Base-by-base conservation (phyloP, 2,797 vertebrate genomes). In the Poeciliopsis turneri region DNA sequence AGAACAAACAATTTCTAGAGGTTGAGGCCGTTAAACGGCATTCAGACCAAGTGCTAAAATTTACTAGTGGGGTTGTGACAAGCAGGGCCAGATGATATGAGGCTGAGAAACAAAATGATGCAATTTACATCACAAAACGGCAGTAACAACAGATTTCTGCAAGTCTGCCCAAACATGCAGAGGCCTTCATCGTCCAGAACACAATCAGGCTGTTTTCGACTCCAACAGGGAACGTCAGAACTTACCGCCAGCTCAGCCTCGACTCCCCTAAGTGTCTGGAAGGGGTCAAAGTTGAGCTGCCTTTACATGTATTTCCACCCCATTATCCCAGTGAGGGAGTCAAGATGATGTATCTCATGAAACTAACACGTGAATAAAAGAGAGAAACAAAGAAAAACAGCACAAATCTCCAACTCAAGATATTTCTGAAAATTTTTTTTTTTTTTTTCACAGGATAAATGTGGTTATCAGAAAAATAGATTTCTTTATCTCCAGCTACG, bases 401-500 rank as follows among this genome's bases (percentile, higher is more conserved):
- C 30, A 36, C 16, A 20, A 36, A 64, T 33, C 16, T 36, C 30
- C 18, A 20, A 64, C 61, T 64, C 61, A 20, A 64, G 13, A 33
- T 9, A 64, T 36, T 36, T 61, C 16, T 33, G 33, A 33, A 4
- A 64, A 36, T 36, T 36, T 6, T 39, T 7, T 41, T 41, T 64
- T 36, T 18, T 15, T 36, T 7, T 64, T 64, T 36, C 6, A 5
- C 10, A 41, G 0, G 10, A 28, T 6, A 81, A 78, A 49, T 46
- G 0, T 53, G 36, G 74, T 33, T 49, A 66, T 72, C 13, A n/a
- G 30, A 61, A 45, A 59, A 77, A 72, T 28, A 28, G 1, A 70
- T 78, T 30, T 41, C 7, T 51, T 43, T 55, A 39, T 72, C 72
- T 77, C 71, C 1, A 64, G 41, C 47, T 23, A 79, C 15, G 73